Percentiles rank a stretch among this genome's conserved stretches.
These are phyloP conservation scores for Fringilla coelebs DNA, from an alignment of 2,797 vertebrate genomes.

Conservation along the genomic window DNA sequence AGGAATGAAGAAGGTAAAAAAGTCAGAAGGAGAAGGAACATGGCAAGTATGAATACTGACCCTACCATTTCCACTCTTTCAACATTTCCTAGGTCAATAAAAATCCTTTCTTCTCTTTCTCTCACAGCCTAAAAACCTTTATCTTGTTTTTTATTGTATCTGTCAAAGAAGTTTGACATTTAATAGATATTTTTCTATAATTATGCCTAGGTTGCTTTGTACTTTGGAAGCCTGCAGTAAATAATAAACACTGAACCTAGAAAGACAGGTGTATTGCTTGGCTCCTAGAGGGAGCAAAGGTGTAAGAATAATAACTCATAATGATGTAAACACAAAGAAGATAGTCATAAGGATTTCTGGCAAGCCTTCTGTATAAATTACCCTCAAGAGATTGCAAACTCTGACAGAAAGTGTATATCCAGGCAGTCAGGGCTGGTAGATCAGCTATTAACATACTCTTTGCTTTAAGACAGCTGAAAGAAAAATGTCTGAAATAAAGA, in stretches of 20 bases:
- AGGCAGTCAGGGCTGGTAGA: neutral
- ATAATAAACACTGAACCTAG: neutral
- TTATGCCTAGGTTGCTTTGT: neutral
- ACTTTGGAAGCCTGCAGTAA: neutral
- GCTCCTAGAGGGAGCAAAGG: neutral
- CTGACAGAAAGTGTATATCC: neutral
- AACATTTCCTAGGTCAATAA: neutral
- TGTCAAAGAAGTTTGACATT: neutral
- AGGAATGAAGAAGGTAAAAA: neutral
- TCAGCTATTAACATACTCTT: neutral
- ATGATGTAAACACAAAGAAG: neutral
- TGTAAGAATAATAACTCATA: neutral
- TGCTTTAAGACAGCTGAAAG: neutral
- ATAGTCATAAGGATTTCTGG: neutral
- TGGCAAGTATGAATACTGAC: neutral
- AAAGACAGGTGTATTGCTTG: neutral
- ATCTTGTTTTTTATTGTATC: neutral
- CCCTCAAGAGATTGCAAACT: neutral
- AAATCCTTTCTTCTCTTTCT: neutral
- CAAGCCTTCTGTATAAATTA: neutral
- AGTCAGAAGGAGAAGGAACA: neutral
- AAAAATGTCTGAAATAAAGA: neutral
- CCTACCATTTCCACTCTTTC: neutral
- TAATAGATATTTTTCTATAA: neutral
- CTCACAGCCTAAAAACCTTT: neutral